A percentile compares a stretch with the other conserved stretches of the same genome.
Evolutionary conservation across 2,888 invertebrate species (phyloP).

Genomic region (Nomada fucata): DNA sequence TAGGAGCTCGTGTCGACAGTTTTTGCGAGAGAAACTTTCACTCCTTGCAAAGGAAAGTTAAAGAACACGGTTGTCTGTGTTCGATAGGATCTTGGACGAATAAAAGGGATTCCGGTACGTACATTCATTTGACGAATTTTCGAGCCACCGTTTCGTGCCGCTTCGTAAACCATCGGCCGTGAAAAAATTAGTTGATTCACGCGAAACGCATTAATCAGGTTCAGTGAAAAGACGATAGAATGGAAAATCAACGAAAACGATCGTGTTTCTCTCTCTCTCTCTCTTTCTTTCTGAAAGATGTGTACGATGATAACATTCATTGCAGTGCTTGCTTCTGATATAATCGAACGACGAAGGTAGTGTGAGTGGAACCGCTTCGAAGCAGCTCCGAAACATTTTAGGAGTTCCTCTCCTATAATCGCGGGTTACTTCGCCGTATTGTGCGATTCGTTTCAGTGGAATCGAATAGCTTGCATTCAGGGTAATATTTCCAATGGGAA

Average conservation of each 20-base stretch:
- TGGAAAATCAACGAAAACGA: neutral
- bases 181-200: slow-evolving; percentile 55
- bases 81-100: slow-evolving; percentile 27
- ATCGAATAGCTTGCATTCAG: too few relatives aligned
- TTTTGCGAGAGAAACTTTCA: slow-evolving; percentile 23
- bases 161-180: slow-evolving; percentile 39
- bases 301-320: slow-evolving; percentile 23
- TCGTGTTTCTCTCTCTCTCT: neutral
- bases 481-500: too few relatives aligned
- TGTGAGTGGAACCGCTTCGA: neutral
- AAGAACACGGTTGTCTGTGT: neutral
- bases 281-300: slow-evolving; percentile 8
- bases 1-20: neutral
- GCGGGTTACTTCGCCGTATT: neutral
- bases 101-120: neutral
- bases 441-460: too few relatives aligned
- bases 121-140: slow-evolving; percentile 1
- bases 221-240: slow-evolving; percentile 6
- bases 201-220: slow-evolving; percentile 37
- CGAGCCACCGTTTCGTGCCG: neutral
- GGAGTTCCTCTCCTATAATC: neutral
- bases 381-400: neutral
- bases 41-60: slow-evolving; percentile 19
- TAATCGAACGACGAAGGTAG: neutral
- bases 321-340: neutral